Base-by-base conservation (phyloP, 2,113 vertebrate species). In the Notarius quadriscutis region DNA sequence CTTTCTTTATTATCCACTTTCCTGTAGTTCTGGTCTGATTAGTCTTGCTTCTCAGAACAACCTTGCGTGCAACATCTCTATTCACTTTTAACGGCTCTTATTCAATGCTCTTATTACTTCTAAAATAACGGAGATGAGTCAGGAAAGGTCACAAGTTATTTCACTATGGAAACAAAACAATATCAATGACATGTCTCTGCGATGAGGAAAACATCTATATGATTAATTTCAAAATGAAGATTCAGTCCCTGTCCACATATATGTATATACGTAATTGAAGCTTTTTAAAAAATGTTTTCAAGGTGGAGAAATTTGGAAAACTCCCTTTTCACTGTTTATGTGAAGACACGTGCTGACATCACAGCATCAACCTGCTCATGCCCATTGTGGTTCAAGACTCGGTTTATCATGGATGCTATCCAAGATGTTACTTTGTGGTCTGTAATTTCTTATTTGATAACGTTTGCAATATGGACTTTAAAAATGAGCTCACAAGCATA, bases 21-120 rank as follows among this genome's bases (percentile, higher is more conserved):
- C 87, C 87, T 84, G 89, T 69, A 58, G 11, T 82, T 71, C 85
- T 79, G 77, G 89, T 88, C 78, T 85, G 84, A 78, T 81, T 18
- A 75, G 84, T 62, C 7, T 22, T n/a, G 41, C 18, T 34, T 57
- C 63, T 48, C 2, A 55, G 57, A 53, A 58, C 55, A 88, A 75
- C 60, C 83, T 74, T 0, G 65, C 55, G 41, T 87, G 79, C 74
- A 25, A 83, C 14, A 55, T 25, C 74, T 41, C 55, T 62, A 11
- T 75, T 67, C 75, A 63, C 80, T 11, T 77, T 41, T 69, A 81
- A 87, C 83, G 53, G 18, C 30, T 25, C 63, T 20, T 75, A 14
- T 85, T 81, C 25, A 50, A 75, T 48, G 9, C 30, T 67, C 79
- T n/a, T 67, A 67, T 85, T 85, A 58, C 82, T 25, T 60, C 9